Conservation (phyloP, 2,113 vertebrate genomes). For the Ptilorrhoa leucosticta region DNA sequence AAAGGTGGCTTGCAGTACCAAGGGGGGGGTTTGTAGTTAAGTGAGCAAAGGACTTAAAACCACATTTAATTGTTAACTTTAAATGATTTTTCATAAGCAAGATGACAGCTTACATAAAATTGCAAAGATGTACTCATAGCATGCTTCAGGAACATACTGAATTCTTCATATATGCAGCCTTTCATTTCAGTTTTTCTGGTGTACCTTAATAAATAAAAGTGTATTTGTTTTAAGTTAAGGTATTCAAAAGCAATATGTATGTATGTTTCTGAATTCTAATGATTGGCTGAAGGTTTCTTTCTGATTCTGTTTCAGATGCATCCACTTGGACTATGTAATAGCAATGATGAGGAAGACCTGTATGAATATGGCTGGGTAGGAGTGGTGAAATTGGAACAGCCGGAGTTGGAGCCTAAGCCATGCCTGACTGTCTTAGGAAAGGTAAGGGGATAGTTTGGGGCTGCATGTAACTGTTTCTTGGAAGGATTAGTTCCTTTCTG, state of each 20-base stretch:
- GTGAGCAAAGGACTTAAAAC: neutral
- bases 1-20: neutral
- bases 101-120: neutral
- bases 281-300: neutral
- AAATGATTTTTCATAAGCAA: neutral
- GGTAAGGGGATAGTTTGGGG: conserved; percentile 68
- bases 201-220: neutral
- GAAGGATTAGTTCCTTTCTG: neutral
- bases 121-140: neutral
- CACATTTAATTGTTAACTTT: neutral
- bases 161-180: neutral
- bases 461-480: neutral
- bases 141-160: neutral
- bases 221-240: neutral
- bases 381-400: conserved; percentile 98
- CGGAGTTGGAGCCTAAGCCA: conserved; percentile 92
- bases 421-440: conserved; percentile 97
- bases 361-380: conserved; percentile 99
- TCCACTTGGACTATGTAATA: conserved; percentile 94
- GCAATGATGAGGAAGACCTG: conserved; percentile 95
- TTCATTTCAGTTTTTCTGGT: neutral
- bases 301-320: conserved; percentile 85
- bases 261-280: neutral
- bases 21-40: neutral
- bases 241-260: neutral